Evolutionary conservation across 2,797 vertebrate species (phyloP), one percentile per base, ranked within the genome.

Genomic region (Argya squamiceps): DNA sequence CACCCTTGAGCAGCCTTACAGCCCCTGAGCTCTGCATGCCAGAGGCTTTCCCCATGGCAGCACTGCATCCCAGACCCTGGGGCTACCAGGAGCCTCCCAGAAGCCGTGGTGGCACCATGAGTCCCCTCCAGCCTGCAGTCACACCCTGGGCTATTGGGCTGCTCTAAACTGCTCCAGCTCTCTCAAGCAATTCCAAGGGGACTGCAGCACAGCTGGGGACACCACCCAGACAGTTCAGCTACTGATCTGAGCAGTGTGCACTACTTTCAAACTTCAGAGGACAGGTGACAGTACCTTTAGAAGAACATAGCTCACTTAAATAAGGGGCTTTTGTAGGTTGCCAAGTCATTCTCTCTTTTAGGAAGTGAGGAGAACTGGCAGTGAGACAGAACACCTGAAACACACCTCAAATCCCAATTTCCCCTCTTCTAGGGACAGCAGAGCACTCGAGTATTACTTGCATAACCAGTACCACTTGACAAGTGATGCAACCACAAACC

Each of bases 381-480:
- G 65, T 44, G 18, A 91, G 63, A 70, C 39, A 73, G 43, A 24
- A 53, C 82, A 64, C 41, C 56, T 91, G 41, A 77, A 81, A 92
- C 34, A 58, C 79, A 65, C 77, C 74, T 91, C 88, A 85, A 96
- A 84, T 69, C 91, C 46, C 8, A 26, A 15, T 78, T 78, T 84
- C 49, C 41, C 71, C 69, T 75, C 79, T 91, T 75, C 75, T 44
- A 64, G 63, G 16, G 43, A 96, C 78, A 93, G 93, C 88, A 90
- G 64, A 97, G 89, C 65, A 80, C 50, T 47, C 15, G 7, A 71
- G 67, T 10, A 21, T 26, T 80, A 83, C 85, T 74, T 88, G 85
- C 94, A 74, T 86, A 97, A 97, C 86, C 86, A 97, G 68, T 70
- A 85, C 5, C 81, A 89, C 67, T 88, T 88, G 84, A 88, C 78